Evolutionary conservation across 2,797 vertebrate genomes (phyloP).

Genomic region (Phalanger gymnotis): DNA sequence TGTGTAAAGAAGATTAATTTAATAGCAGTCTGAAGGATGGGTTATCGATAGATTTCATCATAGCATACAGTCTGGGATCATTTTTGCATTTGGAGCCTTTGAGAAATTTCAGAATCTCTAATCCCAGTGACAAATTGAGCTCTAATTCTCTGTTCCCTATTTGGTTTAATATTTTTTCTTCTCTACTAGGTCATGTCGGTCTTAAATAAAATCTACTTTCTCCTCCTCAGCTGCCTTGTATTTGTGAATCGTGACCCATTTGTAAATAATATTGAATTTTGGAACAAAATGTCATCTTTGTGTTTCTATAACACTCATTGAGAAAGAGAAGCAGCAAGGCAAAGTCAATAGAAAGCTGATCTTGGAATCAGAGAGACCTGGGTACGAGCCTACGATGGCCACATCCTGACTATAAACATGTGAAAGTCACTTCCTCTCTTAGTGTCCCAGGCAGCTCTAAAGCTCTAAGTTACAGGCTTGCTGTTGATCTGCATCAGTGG

Average conservation of each 20-base stretch:
- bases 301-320: background rate
- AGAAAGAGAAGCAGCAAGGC: background rate
- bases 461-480: background rate
- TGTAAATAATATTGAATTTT: conserved; percentile 22
- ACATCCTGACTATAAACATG: background rate
- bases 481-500: background rate
- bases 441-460: background rate
- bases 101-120: conserved; percentile 40
- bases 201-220: conserved; percentile 32
- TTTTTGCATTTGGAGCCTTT: conserved; percentile 40
- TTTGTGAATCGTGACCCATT: conserved; percentile 24
- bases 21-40: background rate
- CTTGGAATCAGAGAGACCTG: background rate
- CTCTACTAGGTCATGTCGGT: background rate
- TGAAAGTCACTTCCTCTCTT: background rate
- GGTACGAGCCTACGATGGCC: background rate
- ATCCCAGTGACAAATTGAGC: conserved; percentile 28
- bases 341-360: background rate
- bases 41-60: background rate
- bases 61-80: background rate
- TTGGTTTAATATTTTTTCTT: conserved; percentile 48
- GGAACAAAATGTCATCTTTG: background rate
- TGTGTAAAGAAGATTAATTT: background rate
- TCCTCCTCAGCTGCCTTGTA: background rate
- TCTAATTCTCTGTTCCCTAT: conserved; percentile 36